Percentiles rank a stretch among this genome's conserved stretches.
Conservation (phyloP, 2,888 invertebrate genomes). For the Thecophora atra region DNA sequence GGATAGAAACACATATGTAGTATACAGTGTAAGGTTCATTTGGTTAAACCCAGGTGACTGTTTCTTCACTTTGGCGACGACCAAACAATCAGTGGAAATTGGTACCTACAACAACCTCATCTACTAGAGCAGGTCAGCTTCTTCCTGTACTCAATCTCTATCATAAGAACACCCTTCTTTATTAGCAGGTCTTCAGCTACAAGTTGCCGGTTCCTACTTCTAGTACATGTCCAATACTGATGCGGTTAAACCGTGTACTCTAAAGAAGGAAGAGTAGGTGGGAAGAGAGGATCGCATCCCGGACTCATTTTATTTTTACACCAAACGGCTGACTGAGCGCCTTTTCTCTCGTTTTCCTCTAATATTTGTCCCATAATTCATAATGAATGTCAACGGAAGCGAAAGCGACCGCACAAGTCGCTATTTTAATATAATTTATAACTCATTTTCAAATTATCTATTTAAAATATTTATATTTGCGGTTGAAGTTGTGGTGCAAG, state of each 20-base stretch:
- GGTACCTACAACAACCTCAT: not conserved
- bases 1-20: no score
- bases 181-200: not conserved
- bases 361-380: constrained; percentile 46
- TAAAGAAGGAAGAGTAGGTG: no score
- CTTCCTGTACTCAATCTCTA: not conserved
- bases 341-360: constrained; percentile 31
- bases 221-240: no score
- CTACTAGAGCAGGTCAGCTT: not conserved
- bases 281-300: no score
- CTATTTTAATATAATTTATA: constrained; percentile 24
- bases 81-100: not conserved
- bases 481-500: constrained; percentile 18
- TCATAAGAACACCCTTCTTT: no score
- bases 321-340: not conserved
- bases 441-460: constrained; percentile 24
- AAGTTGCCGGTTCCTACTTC: not conserved
- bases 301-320: not conserved
- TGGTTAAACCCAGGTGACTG: not conserved
- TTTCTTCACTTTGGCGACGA: not conserved
- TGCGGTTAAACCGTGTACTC: no score
- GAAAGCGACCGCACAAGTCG: constrained; percentile 31
- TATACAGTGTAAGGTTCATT: no score
- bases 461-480: constrained; percentile 29
- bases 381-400: constrained; percentile 46